A percentile compares a stretch with the other conserved stretches of the same genome.
Conservation (phyloP, 1,140 invertebrate genomes). For the Notospermus geniculatus region DNA sequence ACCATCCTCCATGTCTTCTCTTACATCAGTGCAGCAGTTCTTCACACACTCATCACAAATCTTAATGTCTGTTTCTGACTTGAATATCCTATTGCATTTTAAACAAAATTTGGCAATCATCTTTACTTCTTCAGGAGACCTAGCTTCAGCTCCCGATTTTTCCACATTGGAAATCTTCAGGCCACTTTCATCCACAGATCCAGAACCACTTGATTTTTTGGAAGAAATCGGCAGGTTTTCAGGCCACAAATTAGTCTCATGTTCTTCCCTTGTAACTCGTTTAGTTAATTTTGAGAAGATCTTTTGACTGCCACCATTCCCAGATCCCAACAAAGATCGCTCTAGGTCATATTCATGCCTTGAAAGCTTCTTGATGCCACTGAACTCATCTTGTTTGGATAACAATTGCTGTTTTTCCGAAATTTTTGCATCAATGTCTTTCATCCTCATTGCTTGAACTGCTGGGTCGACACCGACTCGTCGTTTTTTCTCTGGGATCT, state of each 20-base stretch:
- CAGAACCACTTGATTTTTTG: neutral
- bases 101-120: neutral
- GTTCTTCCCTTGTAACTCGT: neutral
- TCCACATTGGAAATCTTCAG: neutral
- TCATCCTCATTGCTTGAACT: slow-evolving; percentile 20
- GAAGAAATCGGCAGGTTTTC: neutral
- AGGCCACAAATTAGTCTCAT: neutral
- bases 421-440: slow-evolving; percentile 40
- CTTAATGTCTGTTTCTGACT: too few species aligned
- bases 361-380: slow-evolving; percentile 24
- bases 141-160: neutral
- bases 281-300: neutral
- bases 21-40: too few species aligned
- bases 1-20: too few species aligned
- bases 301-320: neutral
- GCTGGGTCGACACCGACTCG: slow-evolving; percentile 25
- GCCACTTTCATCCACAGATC: neutral
- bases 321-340: neutral
- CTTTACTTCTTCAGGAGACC: neutral
- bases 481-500: neutral
- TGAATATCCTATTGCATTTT: too few species aligned
- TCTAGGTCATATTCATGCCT: slow-evolving; percentile 19
- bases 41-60: too few species aligned
- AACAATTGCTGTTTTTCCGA: slow-evolving; percentile 23
- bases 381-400: slow-evolving; percentile 28